Evolutionary conservation across 2,797 vertebrate species (phyloP).

Genomic region (Xenentodon cancila): DNA sequence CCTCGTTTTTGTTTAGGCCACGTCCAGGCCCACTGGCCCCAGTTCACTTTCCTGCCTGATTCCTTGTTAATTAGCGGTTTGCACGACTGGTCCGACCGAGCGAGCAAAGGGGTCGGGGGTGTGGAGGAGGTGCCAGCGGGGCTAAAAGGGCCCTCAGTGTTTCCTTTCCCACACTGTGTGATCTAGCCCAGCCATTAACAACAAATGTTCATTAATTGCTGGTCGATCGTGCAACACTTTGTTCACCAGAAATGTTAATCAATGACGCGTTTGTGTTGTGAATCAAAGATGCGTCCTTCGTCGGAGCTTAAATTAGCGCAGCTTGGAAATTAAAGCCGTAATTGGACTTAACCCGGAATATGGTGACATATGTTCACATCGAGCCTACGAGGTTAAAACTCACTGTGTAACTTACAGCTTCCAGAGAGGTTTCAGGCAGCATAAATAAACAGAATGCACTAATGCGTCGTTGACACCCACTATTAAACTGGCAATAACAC

Average conservation of each 20-base stretch:
- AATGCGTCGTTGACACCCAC: background rate
- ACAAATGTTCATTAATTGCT: conserved; percentile 58
- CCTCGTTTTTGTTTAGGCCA: conserved; percentile 44
- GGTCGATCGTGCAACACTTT: conserved; percentile 32
- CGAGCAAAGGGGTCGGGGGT: conserved; percentile 11
- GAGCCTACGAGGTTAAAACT: conserved; percentile 49
- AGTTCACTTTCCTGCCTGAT: conserved; percentile 51
- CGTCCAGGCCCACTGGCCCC: conserved; percentile 45
- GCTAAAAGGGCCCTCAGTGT: conserved; percentile 54
- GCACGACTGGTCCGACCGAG: conserved; percentile 39
- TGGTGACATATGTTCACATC: conserved; percentile 25
- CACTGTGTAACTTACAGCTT: conserved; percentile 31
- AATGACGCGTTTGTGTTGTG: conserved; percentile 51
- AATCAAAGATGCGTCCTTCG: conserved; percentile 34
- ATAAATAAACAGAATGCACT: background rate
- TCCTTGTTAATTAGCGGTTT: conserved; percentile 71
- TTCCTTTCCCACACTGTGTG: conserved; percentile 69
- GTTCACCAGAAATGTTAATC: conserved; percentile 52
- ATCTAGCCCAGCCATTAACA: conserved; percentile 37
- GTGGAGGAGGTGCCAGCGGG: background rate
- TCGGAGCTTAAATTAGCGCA: conserved; percentile 46
- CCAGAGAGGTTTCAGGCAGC: background rate
- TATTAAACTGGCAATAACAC: no score
- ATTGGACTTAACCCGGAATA: conserved; percentile 60
- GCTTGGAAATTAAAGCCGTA: conserved; percentile 39